Evolutionary conservation across 2,797 vertebrate species (phyloP).

Genomic region (Hoplostethus atlanticus): DNA sequence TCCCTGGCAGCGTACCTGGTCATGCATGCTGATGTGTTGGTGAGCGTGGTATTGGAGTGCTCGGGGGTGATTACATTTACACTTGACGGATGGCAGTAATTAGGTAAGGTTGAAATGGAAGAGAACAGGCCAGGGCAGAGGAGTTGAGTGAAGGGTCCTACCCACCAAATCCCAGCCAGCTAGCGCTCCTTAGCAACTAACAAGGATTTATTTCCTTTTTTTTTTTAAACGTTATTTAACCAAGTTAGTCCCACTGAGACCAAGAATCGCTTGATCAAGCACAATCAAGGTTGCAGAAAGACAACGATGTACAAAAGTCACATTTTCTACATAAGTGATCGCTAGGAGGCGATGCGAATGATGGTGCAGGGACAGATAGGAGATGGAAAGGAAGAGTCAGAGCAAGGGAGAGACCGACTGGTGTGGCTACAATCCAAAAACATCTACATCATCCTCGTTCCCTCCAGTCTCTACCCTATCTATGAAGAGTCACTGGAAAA

Average conservation of each 20-base stretch:
- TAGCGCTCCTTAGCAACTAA: too few relatives aligned
- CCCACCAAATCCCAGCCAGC: too few relatives aligned
- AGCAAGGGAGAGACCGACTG: background rate
- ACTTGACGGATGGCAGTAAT: conserved; percentile 35
- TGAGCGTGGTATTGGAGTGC: background rate
- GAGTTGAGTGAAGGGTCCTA: background rate
- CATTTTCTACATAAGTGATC: background rate
- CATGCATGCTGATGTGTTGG: conserved; percentile 11
- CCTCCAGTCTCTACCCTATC: too few relatives aligned
- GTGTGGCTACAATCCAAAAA: conserved; percentile 13
- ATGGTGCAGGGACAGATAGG: background rate
- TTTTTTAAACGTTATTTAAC: too few relatives aligned
- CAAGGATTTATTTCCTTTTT: too few relatives aligned
- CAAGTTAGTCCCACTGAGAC: too few relatives aligned
- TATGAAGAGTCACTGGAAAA: too few relatives aligned
- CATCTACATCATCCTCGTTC: too few relatives aligned
- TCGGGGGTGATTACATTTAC: conserved; percentile 16
- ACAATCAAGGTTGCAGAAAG: background rate
- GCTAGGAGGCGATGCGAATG: too few relatives aligned
- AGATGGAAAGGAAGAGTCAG: background rate
- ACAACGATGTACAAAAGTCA: background rate
- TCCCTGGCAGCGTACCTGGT: conserved; percentile 9
- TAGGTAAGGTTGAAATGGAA: conserved; percentile 26
- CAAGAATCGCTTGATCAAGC: background rate
- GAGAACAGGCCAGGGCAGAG: background rate